Percentiles rank a stretch among this genome's conserved stretches.
These are phyloP conservation scores for Xestia sexstrigata DNA, from an alignment of 2,888 invertebrate species.

Conservation along the genomic window DNA sequence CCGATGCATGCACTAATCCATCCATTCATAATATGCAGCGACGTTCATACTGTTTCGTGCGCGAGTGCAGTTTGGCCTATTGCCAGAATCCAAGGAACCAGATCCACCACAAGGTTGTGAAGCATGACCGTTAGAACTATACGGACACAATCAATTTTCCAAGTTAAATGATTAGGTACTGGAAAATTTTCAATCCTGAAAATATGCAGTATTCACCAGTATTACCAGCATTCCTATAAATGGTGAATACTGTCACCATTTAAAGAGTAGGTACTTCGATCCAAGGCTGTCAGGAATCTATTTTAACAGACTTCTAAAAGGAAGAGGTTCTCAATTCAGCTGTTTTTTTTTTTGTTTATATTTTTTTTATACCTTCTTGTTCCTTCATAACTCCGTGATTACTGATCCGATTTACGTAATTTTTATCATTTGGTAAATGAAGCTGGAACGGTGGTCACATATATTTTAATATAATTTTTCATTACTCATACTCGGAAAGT, in stretches of 20 bases:
- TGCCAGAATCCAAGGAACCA: slow-evolving; percentile 17
- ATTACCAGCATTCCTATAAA: neutral
- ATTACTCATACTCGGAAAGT: too few species aligned
- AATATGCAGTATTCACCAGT: neutral
- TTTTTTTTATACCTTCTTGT: too few species aligned
- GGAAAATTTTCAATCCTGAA: neutral
- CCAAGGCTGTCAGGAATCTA: too few species aligned
- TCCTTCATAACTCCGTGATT: too few species aligned
- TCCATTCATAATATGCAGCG: slow-evolving; percentile 23
- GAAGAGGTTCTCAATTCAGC: too few species aligned
- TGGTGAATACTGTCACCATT: neutral
- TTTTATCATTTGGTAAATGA: too few species aligned
- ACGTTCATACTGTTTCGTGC: neutral
- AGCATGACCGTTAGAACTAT: slow-evolving; percentile 5
- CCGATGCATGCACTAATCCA: slow-evolving; percentile 5
- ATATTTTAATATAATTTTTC: too few species aligned
- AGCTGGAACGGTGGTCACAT: too few species aligned
- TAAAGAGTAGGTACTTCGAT: too few species aligned
- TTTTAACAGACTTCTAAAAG: too few species aligned
- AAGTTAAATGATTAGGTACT: neutral
- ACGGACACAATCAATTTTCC: neutral
- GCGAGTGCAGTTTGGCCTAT: slow-evolving; percentile 10
- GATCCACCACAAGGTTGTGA: slow-evolving; percentile 12
- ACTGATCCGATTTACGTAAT: too few species aligned
- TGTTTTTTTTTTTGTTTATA: too few species aligned